Base-by-base conservation (phyloP, 2,113 vertebrate species). In the Nanorana parkeri region DNA sequence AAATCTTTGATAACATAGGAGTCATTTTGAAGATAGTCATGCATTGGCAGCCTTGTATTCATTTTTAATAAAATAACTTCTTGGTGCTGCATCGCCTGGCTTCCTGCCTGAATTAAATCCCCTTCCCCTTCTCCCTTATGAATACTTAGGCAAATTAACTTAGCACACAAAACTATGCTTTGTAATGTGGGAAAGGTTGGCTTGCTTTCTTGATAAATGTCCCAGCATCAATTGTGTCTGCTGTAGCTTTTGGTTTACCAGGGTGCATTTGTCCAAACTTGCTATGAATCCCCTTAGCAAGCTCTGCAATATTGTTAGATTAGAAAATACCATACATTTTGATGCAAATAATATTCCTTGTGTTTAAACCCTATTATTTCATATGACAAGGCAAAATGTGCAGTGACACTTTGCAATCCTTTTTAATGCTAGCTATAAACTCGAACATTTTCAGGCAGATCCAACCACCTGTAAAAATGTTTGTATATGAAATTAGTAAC, bases 11-110 rank as follows among this genome's bases (percentile, higher is more conserved):
- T 79, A 79, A 68, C 52, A 79, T 56, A 24, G 29, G 65, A 17
- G 77, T 68, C 23, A 79, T 79, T 79, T 79, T 26, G 64, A 21
- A 68, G 65, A 79, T 58, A 79, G 77, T 79, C 26, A 79, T 68
- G 77, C 64, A 68, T 68, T 79, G 58, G 52, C 28, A 24, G 52
- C 26, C 28, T 13, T 79, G 77, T 66, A 68, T 79, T 67, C 29
- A 68, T 21, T 68, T 68, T 79, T 68, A 68, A 68, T 68, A 55
- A 79, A 60, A 68, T 54, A 29, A 68, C 28, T 79, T 68, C 28
- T n/a, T 16, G 24, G 51, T 41, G 28, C 17, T n/a, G 76, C 19
- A 28, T 56, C 41, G 47, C 76, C 76, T 56, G 63, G 63, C 76
- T 78, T 78, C 26, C 76, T 68, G 63, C 76, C 51, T 79, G 64